phyloP scores from a whole-genome alignment of 2,888 invertebrate genomes.

The Linyphia triangularis region DNA sequence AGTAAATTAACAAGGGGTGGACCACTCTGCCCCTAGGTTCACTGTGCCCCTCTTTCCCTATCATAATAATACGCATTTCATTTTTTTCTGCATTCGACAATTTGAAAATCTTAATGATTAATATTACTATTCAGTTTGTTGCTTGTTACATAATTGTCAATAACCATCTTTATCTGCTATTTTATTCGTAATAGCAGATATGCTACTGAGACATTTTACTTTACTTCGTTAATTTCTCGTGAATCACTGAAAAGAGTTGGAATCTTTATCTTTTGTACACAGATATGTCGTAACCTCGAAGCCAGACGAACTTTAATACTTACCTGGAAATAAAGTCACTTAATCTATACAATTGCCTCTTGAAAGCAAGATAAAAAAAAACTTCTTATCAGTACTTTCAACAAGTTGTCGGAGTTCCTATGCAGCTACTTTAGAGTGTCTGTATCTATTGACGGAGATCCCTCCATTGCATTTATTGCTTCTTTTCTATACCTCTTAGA shows the following conservation, averaged over 20 bases:
- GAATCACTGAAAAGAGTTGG: constrained; percentile 27
- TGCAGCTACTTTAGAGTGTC: constrained; percentile 42
- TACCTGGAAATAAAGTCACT: constrained; percentile 46
- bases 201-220: too few relatives aligned
- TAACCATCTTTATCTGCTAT: too few relatives aligned
- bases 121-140: too few relatives aligned
- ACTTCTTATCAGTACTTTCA: constrained; percentile 37
- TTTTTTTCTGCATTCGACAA: too few relatives aligned
- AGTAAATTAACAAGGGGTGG: too few relatives aligned
- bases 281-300: constrained; percentile 42
- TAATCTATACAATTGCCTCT: constrained; percentile 61
- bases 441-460: background rate
- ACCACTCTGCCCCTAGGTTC: too few relatives aligned
- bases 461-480: constrained; percentile 5
- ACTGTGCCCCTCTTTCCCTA: too few relatives aligned
- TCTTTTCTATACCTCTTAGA: too few relatives aligned
- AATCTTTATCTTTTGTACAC: constrained; percentile 16
- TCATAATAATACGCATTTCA: too few relatives aligned
- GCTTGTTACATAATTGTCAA: too few relatives aligned
- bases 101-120: too few relatives aligned
- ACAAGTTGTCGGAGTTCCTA: constrained; percentile 51
- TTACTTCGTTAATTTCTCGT: background rate
- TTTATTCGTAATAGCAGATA: too few relatives aligned
- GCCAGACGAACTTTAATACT: constrained; percentile 59
- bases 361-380: constrained; percentile 52